Conservation (phyloP, 2,888 invertebrate species). For the Buathra laborator region DNA sequence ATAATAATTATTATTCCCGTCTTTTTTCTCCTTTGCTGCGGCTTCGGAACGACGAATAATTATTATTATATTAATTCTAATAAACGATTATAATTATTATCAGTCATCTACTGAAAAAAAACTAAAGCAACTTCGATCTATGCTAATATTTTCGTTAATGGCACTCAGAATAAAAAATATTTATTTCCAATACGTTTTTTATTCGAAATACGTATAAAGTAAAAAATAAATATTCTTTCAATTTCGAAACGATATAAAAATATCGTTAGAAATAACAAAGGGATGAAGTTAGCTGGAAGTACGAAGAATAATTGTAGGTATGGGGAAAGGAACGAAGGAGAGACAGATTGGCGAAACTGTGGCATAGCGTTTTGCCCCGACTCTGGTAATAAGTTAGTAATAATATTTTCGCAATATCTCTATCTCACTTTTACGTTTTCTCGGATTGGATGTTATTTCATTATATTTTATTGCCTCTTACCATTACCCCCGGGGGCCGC, state of each 20-base stretch:
- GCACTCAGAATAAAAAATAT: not conserved
- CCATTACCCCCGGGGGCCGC: conserved; percentile 41
- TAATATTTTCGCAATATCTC: conserved; percentile 85
- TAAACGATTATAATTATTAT: too few relatives aligned
- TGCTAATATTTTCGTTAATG: too few relatives aligned
- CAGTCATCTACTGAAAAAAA: too few relatives aligned
- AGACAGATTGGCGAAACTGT: conserved; percentile 67
- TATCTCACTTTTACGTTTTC: conserved; percentile 62
- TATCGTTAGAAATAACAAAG: conserved; percentile 17
- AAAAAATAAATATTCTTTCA: not conserved
- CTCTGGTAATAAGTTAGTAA: conserved; percentile 83
- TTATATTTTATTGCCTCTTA: conserved; percentile 73
- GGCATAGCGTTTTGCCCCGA: conserved; percentile 69
- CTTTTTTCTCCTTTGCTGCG: too few relatives aligned
- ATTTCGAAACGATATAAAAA: conserved; percentile 21
- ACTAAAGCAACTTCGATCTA: too few relatives aligned
- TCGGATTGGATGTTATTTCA: conserved; percentile 75
- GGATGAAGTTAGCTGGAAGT: conserved; percentile 16
- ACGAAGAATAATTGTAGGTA: conserved; percentile 6
- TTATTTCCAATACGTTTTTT: not conserved
- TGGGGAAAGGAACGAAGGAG: conserved; percentile 44
- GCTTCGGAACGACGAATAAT: too few relatives aligned
- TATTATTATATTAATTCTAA: too few relatives aligned
- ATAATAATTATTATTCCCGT: too few relatives aligned
- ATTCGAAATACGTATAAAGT: not conserved